Evolutionary conservation across 2,113 vertebrate species (phyloP), one percentile per base, ranked within the genome.

Genomic region (Paraplagusia blochii): DNA sequence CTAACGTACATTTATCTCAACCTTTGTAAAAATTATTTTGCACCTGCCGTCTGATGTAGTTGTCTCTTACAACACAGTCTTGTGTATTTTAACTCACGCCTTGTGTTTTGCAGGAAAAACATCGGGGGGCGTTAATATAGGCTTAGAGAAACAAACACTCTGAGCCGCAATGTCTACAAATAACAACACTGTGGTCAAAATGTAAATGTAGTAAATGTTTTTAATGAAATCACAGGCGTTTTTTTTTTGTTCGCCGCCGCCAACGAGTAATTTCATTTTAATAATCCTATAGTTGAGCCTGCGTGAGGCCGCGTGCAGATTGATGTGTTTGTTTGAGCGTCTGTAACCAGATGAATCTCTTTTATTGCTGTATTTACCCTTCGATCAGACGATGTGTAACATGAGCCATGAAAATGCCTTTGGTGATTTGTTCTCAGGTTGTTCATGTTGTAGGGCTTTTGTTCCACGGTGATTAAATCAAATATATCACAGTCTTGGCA

Each of bases 401-500:
- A 5, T 53, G 15, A 12, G 62, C 53, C 39, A 33, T 9, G 2
- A 45, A 50, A 63, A 55, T 4, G 47, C n/a, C 38, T 47, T 44
- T 18, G 18, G 69, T 64, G 60, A 15, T 58, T 59, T 53, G 33
- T 39, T 64, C 75, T 22, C 11, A 0, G 51, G 29, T 42, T 19
- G 1, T 29, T 47, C n/a, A 57, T 61, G 34, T 42, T 56, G 13
- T 16, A 54, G 18, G 14, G 33, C 12, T 15, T 61, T 63, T 34
- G 18, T 13, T 29, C 44, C 36, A 15, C 33, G 14, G 8, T 70
- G 29, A 69, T 66, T 52, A 62, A 56, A 66, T 72, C 19, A 61
- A 54, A 65, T 71, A 70, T 39, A 67, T 79, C 49, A 64, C 51
- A 56, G 18, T 43, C 17, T 33, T 65, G 47, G 44, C 44, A 58